Percentiles rank a stretch among this genome's conserved stretches.
phyloP scores from a whole-genome alignment of 2,113 vertebrate species.

The Onychostoma macrolepis region DNA sequence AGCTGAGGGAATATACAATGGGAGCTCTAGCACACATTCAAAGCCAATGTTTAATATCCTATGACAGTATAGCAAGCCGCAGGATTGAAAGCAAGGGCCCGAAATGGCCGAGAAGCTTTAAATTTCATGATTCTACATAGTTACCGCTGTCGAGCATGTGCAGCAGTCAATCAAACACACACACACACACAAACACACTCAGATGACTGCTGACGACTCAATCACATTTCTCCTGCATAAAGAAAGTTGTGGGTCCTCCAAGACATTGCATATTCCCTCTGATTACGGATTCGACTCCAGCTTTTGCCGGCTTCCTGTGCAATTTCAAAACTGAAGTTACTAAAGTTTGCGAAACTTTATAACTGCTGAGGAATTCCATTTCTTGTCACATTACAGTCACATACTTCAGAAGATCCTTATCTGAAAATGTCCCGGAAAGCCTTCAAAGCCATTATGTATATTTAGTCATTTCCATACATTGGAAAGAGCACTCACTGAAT shows the following conservation, averaged over 20 bases:
- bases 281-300: neutral
- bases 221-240: neutral
- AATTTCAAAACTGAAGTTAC: neutral
- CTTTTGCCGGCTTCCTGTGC: neutral
- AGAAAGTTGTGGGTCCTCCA: neutral
- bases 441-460: neutral
- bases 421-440: neutral
- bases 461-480: neutral
- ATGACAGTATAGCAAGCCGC: neutral
- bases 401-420: slow-evolving; percentile 7
- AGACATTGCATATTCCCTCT: neutral
- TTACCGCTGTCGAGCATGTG: neutral
- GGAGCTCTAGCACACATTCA: neutral
- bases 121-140: neutral
- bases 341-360: slow-evolving; percentile 11
- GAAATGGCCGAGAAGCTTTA: neutral
- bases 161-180: slow-evolving; percentile 11
- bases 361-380: neutral
- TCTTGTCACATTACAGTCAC: neutral
- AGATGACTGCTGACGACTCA: neutral
- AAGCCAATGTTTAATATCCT: neutral
- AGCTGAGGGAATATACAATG: neutral
- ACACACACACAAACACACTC: neutral
- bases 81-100: neutral
- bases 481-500: neutral